phyloP scores from a whole-genome alignment of 2,888 invertebrate genomes.

The Iselma pallidipennis region DNA sequence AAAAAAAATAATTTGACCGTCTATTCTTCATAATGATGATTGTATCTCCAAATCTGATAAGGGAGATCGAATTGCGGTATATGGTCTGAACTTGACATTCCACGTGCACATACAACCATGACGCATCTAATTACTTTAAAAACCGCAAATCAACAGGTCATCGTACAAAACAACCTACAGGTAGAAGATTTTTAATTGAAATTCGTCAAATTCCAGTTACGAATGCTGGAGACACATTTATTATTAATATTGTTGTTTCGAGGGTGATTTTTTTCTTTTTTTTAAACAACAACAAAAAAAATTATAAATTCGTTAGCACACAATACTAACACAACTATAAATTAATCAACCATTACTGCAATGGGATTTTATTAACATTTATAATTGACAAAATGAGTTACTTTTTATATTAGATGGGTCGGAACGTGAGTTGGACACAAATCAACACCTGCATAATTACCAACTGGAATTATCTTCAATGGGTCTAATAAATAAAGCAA shows the following conservation, averaged over 20 bases:
- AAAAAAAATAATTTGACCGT: too few species aligned
- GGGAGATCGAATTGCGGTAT: too few species aligned
- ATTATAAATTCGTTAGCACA: slow-evolving; percentile 30
- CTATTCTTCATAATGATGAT: too few species aligned
- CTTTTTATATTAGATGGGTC: slow-evolving; percentile 9
- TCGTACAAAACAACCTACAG: slow-evolving; percentile 6
- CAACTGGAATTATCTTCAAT: not conserved
- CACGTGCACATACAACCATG: too few species aligned
- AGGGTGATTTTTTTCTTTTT: not conserved
- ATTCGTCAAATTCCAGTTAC: slow-evolving; percentile 6
- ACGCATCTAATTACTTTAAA: too few species aligned
- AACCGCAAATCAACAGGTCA: slow-evolving; percentile 12
- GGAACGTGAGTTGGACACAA: slow-evolving; percentile 21
- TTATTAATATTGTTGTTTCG: not conserved
- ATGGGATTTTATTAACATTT: slow-evolving; percentile 32
- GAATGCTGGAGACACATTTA: not conserved
- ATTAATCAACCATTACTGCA: slow-evolving; percentile 33
- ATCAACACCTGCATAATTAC: not conserved
- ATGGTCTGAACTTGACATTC: too few species aligned
- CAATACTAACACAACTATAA: slow-evolving; percentile 38
- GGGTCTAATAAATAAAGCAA: not conserved
- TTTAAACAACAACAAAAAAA: too few species aligned
- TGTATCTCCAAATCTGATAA: too few species aligned
- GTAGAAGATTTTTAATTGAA: slow-evolving; percentile 12
- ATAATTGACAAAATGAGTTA: slow-evolving; percentile 26